These are phyloP conservation scores for Oryctolagus cuniculus DNA, from an alignment of 2,113 vertebrate genomes.

Conservation along the genomic window mOryCun1.1 NC_091433.1:16263501-16264000, in stretches of 20 bases:
- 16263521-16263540: not conserved
- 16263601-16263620: not conserved
- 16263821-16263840: not conserved
- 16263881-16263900: not conserved
- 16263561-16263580: not conserved
- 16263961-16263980: not conserved
- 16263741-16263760: not conserved
- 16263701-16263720: not conserved
- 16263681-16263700: not conserved
- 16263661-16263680: not conserved
- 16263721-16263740: accelerated
- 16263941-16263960: not conserved
- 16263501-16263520: not conserved
- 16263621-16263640: not conserved
- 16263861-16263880: not conserved
- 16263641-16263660: not conserved
- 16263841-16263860: not conserved
- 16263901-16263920: not conserved
- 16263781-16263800: not conserved
- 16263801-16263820: not conserved
- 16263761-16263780: not conserved
- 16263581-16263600: not conserved
- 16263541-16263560: not conserved
- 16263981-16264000: not conserved
- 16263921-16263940: not conserved